Base-by-base conservation (phyloP, 2,113 vertebrate species). In the Rostratula benghalensis region DNA sequence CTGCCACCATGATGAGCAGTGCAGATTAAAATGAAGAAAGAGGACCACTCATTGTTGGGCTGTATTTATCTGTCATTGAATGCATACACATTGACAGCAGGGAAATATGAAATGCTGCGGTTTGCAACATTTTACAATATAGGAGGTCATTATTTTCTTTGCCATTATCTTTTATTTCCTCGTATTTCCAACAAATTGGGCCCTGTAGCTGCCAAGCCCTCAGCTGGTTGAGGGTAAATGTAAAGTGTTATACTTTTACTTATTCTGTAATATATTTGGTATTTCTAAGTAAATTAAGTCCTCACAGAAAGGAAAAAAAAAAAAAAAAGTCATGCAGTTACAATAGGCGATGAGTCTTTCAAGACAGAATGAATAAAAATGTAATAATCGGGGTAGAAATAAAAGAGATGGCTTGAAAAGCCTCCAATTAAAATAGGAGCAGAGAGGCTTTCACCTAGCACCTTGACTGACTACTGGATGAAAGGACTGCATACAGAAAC, bases 231-330 rank as follows among this genome's bases (percentile, higher is more conserved):
- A 91, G n/a, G 22, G 48, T 30, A 67, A 88, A 77, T 80, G 16
- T n/a, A n/a, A 69, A 85, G 25, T n/a, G 45, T 73, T 84, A 56
- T 54, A 13, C 45, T 85, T 63, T 39, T 59, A 43, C 48, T 70
- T 87, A 73, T 73, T 73, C 60, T 91, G 20, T 59, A 64, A 59
- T 30, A 65, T 5, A 83, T 56, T 85, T 0, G 0, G 11, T 54
- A 61, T 73, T 93, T 90, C 43, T 56, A 91, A 73, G 67, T 48
- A 94, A 88, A 70, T 63, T 11, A 87, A 83, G 23, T 64, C 43
- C 41, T 88, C 17, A 9, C 9, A 39, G 16, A 24, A 48, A 20
- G 41, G 50, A 41, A 50, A 39, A 33, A 45, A 37, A 10, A 4
- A 59, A 31, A 53, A 51, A 63, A 31, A 22, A 35, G 53, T 64